Evolutionary conservation across 2,113 vertebrate genomes (phyloP).

Genomic region (Phoxinus phoxinus): DNA sequence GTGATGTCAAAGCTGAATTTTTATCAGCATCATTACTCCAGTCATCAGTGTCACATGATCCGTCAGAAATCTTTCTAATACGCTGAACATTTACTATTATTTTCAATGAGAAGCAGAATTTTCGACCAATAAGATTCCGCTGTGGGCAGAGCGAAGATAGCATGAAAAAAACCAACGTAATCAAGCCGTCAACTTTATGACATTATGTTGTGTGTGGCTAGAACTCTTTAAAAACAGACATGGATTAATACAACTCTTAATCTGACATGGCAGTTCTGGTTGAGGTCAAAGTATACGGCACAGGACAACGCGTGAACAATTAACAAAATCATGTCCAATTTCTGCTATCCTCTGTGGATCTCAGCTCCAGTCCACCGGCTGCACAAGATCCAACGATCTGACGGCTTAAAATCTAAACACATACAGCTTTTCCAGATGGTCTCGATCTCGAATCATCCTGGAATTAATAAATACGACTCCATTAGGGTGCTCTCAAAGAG

Average conservation of each 20-base stretch:
- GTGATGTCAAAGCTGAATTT: not conserved
- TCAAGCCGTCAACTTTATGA: not conserved
- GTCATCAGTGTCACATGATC: not conserved
- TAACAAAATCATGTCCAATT: slow-evolving; percentile 5
- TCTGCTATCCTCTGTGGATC: slow-evolving; percentile 22
- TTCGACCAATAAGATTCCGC: not conserved
- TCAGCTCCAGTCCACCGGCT: not conserved
- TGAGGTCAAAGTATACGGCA: not conserved
- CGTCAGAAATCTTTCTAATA: not conserved
- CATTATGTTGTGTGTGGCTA: not conserved
- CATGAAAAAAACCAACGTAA: not conserved
- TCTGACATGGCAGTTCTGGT: not conserved
- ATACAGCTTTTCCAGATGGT: slow-evolving; percentile 35
- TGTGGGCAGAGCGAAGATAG: not conserved
- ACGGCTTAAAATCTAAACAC: slow-evolving; percentile 12
- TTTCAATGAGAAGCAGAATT: not conserved
- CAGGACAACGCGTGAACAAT: not conserved
- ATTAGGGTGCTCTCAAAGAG: slow-evolving; percentile 29
- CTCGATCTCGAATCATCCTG: slow-evolving; percentile 9
- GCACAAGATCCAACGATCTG: slow-evolving; percentile 6
- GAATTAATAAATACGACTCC: slow-evolving; percentile 39
- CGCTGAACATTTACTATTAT: too few species aligned
- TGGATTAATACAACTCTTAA: not conserved
- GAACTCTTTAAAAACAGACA: not conserved
- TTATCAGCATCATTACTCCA: not conserved